Conservation (phyloP, 2,797 vertebrate species). For the Apogon talboti region DNA sequence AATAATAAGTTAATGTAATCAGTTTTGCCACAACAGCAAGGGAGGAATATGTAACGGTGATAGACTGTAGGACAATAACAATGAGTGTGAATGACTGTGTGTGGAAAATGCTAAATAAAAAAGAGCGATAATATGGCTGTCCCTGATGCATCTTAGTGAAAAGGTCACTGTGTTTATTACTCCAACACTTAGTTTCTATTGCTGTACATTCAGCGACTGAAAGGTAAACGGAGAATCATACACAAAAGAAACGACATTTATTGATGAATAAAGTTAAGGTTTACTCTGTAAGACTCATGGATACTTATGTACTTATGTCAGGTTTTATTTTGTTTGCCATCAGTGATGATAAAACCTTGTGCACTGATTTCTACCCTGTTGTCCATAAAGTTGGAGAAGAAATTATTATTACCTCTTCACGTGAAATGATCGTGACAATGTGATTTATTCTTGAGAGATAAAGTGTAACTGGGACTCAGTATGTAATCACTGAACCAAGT, state of each 20-base stretch:
- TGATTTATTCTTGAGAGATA: no score
- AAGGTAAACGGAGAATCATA: not conserved
- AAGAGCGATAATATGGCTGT: constrained; percentile 6
- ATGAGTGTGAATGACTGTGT: constrained; percentile 9
- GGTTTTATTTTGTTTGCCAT: no score
- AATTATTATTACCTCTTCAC: no score
- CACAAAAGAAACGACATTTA: not conserved
- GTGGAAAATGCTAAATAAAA: not conserved
- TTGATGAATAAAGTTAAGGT: no score
- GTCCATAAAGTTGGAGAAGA: no score
- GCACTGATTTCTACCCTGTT: no score
- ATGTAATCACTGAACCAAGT: no score
- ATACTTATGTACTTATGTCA: no score
- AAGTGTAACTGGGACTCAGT: no score
- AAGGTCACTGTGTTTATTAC: constrained; percentile 64
- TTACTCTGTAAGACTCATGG: no score
- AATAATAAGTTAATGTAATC: constrained; percentile 37
- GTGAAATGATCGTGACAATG: no score
- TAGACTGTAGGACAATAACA: constrained; percentile 24
- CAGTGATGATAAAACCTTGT: no score
- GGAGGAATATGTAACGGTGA: constrained; percentile 27
- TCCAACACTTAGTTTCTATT: constrained; percentile 12
- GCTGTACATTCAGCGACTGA: constrained; percentile 6
- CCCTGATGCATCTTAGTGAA: constrained; percentile 38
- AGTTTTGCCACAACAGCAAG: constrained; percentile 5